These are phyloP conservation scores for Odontophorus gujanensis DNA, from an alignment of 2,113 vertebrate species.

Conservation along the genomic window DNA sequence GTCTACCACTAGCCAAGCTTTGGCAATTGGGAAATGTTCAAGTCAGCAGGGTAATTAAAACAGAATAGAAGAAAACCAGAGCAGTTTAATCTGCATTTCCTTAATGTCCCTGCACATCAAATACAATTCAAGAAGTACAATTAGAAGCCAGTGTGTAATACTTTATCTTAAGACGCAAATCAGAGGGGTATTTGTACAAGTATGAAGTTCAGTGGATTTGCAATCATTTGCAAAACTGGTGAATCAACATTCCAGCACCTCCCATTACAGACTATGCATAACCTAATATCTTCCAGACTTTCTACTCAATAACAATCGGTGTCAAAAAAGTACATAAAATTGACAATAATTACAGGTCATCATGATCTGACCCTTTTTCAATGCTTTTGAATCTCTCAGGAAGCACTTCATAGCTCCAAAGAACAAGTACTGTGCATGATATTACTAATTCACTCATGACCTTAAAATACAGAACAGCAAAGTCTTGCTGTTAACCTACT, in stretches of 20 bases:
- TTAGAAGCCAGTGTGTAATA: neutral
- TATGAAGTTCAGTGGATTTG: neutral
- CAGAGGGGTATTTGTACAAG: neutral
- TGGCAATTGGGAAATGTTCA: slow-evolving; percentile 12
- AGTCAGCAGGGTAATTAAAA: slow-evolving; percentile 30
- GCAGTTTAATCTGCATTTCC: neutral
- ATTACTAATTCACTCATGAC: neutral
- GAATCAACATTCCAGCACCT: neutral
- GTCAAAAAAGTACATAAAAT: neutral
- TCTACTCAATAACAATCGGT: neutral
- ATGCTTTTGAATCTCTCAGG: neutral
- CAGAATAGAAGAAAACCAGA: neutral
- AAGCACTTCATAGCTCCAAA: neutral
- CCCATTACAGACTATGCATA: neutral
- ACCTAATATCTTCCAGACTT: neutral
- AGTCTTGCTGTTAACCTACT: neutral
- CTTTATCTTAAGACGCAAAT: slow-evolving; percentile 10
- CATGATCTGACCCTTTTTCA: neutral
- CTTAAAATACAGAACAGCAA: neutral
- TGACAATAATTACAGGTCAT: neutral
- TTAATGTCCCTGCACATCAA: neutral
- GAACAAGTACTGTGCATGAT: neutral
- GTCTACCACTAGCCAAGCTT: neutral
- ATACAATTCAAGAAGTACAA: neutral
- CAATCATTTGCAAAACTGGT: neutral